Conservation (phyloP, 2,888 invertebrate genomes). For the Amphimallon solstitiale region DNA sequence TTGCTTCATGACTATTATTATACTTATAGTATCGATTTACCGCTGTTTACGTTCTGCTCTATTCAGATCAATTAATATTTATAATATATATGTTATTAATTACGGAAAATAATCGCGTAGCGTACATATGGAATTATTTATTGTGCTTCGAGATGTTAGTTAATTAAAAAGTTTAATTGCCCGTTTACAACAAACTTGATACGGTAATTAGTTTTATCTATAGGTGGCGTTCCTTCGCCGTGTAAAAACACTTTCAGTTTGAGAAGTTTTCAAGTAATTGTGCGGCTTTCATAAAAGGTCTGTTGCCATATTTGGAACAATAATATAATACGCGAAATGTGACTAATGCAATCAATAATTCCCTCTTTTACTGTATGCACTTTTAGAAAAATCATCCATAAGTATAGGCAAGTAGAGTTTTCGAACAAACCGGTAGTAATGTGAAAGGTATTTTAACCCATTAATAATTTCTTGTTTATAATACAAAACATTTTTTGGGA, state of each 20-base stretch:
- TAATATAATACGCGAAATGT: too few species aligned
- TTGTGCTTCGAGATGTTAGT: conserved; percentile 17
- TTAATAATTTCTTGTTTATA: too few species aligned
- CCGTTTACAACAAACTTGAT: conserved; percentile 27
- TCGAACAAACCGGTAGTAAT: too few species aligned
- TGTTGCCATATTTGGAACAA: too few species aligned
- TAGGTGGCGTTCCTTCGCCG: background rate
- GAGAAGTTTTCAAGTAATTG: background rate
- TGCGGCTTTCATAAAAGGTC: background rate
- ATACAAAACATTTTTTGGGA: too few species aligned
- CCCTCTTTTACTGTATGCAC: too few species aligned
- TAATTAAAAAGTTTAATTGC: conserved; percentile 37
- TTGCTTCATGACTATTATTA: background rate
- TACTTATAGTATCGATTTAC: conserved; percentile 5
- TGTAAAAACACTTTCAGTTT: conserved; percentile 20
- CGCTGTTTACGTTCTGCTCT: conserved; percentile 18
- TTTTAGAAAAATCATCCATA: too few species aligned
- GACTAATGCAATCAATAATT: too few species aligned
- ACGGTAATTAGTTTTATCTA: conserved; percentile 31
- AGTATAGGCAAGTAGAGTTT: too few species aligned
- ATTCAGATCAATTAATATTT: conserved; percentile 27
- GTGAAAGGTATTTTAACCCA: too few species aligned
- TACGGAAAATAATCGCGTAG: conserved; percentile 19
- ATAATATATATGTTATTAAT: conserved; percentile 32
- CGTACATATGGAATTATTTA: conserved; percentile 33